Evolutionary conservation across 2,888 invertebrate genomes (phyloP), one percentile per base, ranked within the genome.

Genomic region (Drosophila quinaria): DNA sequence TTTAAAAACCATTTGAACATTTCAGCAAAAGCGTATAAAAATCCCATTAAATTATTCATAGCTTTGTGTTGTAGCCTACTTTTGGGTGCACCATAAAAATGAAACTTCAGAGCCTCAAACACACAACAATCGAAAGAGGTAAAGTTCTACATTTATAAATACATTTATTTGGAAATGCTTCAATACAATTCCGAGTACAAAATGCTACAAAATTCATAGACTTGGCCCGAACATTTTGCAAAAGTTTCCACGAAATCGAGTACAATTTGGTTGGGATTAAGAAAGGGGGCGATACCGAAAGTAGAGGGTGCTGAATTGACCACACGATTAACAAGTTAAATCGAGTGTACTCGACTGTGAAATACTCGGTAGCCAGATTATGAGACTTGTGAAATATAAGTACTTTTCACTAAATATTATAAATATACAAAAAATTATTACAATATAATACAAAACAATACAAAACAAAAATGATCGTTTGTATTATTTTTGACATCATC

Each of bases 41-140:
- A 52, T 17, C 15, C 5, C 54, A 61, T 61, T n/a, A 44, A 62
- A 46, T 25, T 44, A 55, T 54, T 62, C 55, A 63, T 41, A 33
- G 35, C 25, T 39, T 62, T 37, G 8, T 31, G 31, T 54, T 31
- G 31, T 54, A 39, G 63, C 58, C 58, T 42, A 41, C 58, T 63
- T 56, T 63, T 41, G 11, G 63, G 56, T 11, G 44, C n/a, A 46
- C 25, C 33, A 25, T 35, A 37, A 49, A 49, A 47, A 19, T 19
- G 2, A n/a, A 37, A 47, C 13, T 25, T 15, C 19, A 50, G n/a
- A 39, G 1, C 13, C 4, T 8, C 1, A 39, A 22, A 22, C 22
- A 22, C 22, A 5, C 22, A 25, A 9, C 8, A 13, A 4, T 47
- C 15, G 11, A 13, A 22, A 22, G 22, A 1, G 4, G 25, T 3